Base-by-base conservation (phyloP, 2,113 vertebrate genomes). In the Microcebus jonahi region DNA sequence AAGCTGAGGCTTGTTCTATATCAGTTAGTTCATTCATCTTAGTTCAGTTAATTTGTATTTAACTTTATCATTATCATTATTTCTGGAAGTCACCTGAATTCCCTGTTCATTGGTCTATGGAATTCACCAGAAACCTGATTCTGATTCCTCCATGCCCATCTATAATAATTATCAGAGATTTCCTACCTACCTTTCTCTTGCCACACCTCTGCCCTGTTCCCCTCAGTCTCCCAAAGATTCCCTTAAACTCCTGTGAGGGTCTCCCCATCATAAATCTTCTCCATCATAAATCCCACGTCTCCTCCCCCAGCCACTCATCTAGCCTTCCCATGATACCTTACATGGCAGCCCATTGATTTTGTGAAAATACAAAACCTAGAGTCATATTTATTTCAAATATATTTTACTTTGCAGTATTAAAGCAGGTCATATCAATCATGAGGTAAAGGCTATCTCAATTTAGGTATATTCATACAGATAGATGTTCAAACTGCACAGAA, bases 351-450 rank as follows among this genome's bases (percentile, higher is more conserved):
- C 80, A 23, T 39, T 91, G 31, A 77, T 86, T 39, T 95, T 95
- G 68, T 82, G n/a, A 36, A 73, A 95, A 83, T 55, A 76, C 11
- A 11, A 89, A 92, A 92, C 82, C 63, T 6, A 76, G 57, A 96
- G 81, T 80, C 34, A 71, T 45, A 45, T 77, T 88, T 50, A 39
- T 80, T 95, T 97, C 70, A 88, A n/a, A 63, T 67, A 13, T 27
- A 14, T 85, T 95, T 92, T 89, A 85, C 48, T 90, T 93, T 95
- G 83, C 80, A 83, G 14, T 83, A 48, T 36, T 81, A 82, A 94
- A 83, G 48, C 23, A 86, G 14, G 27, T 86, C 29, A 5, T 92
- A 71, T 87, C 70, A 53, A 10, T 91, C 83, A 17, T 88, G 77
- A 88, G 71, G 27, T 85, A 15, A 90, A 65, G 48, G 70, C 23